Conservation (phyloP, 1,140 invertebrate species). For the Zaprionus lachaisei region DNA sequence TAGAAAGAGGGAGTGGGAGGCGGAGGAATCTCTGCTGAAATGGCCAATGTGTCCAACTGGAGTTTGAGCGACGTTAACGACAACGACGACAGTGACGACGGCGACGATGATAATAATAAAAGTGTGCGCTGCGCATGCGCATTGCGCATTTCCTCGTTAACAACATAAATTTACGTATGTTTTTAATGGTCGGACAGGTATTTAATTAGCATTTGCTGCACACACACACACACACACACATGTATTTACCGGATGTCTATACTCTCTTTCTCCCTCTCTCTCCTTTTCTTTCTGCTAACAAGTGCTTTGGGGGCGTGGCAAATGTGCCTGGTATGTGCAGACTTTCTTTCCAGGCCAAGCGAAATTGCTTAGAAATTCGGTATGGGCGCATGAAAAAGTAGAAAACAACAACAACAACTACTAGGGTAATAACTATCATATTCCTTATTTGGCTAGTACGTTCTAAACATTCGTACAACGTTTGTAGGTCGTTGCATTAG, state of each 20-base stretch:
- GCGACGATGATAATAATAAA: conserved; percentile 74
- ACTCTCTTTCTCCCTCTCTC: neutral
- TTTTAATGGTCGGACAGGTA: conserved; percentile 79
- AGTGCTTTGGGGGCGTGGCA: conserved; percentile 32
- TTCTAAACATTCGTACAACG: neutral
- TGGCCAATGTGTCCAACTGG: conserved; percentile 60
- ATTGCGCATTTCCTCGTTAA: conserved; percentile 79
- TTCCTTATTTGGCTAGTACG: neutral
- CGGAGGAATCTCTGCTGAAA: conserved; percentile 34
- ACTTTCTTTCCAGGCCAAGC: conserved; percentile 22
- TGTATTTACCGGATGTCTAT: conserved; percentile 61
- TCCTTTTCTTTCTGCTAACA: conserved; percentile 6
- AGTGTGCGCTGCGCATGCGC: conserved; percentile 69
- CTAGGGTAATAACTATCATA: neutral
- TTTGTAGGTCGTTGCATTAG: conserved; percentile 13
- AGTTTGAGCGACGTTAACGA: conserved; percentile 51
- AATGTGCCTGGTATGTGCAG: conserved; percentile 16
- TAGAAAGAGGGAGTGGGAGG: neutral
- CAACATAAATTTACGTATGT: conserved; percentile 82
- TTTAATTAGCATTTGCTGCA: conserved; percentile 77
- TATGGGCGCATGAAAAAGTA: conserved; percentile 1
- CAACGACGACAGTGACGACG: conserved; percentile 36
- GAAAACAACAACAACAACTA: neutral
- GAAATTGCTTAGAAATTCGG: conserved; percentile 24
- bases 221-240: conserved; percentile 23